Percentiles rank a stretch among this genome's conserved stretches.
phyloP scores from a whole-genome alignment of 1,140 invertebrate genomes.

The Drosophila athabasca region DNA sequence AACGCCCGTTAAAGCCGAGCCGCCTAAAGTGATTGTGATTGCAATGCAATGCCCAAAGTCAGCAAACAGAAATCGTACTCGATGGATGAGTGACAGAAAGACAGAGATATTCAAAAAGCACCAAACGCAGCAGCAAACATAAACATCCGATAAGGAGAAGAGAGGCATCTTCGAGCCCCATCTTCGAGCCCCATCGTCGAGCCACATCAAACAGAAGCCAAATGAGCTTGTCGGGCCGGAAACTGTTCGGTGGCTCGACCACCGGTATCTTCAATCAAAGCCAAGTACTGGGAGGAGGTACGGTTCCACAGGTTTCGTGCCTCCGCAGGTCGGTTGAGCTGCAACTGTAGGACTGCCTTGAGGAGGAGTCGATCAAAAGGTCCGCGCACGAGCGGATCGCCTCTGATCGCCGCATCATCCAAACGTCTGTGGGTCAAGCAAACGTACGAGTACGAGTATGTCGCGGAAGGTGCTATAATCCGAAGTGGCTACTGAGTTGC shows the following conservation, averaged over 20 bases:
- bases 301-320: neutral
- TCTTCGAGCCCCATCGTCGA: slow-evolving; percentile 7
- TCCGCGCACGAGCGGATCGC: slow-evolving; percentile 52
- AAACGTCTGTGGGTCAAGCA: slow-evolving; percentile 70
- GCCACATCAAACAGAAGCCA: slow-evolving; percentile 75
- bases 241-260: slow-evolving; percentile 29
- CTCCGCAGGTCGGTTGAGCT: slow-evolving; percentile 59
- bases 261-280: slow-evolving; percentile 63
- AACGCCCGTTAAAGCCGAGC: slow-evolving; percentile 40
- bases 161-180: slow-evolving; percentile 4
- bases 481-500: slow-evolving; percentile 80
- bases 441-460: slow-evolving; percentile 37
- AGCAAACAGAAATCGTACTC: slow-evolving; percentile 41
- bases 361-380: slow-evolving; percentile 63
- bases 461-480: slow-evolving; percentile 57
- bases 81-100: slow-evolving; percentile 14
- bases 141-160: slow-evolving; percentile 67
- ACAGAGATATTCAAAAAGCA: slow-evolving; percentile 58
- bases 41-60: slow-evolving; percentile 59
- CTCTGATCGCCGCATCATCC: slow-evolving; percentile 4
- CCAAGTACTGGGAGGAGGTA: slow-evolving; percentile 8
- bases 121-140: slow-evolving; percentile 55
- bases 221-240: slow-evolving; percentile 76
- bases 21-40: slow-evolving; percentile 74
- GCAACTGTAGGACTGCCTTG: slow-evolving; percentile 64